Conservation (phyloP, 2,888 invertebrate genomes). For the Microdon myrmicae region DNA sequence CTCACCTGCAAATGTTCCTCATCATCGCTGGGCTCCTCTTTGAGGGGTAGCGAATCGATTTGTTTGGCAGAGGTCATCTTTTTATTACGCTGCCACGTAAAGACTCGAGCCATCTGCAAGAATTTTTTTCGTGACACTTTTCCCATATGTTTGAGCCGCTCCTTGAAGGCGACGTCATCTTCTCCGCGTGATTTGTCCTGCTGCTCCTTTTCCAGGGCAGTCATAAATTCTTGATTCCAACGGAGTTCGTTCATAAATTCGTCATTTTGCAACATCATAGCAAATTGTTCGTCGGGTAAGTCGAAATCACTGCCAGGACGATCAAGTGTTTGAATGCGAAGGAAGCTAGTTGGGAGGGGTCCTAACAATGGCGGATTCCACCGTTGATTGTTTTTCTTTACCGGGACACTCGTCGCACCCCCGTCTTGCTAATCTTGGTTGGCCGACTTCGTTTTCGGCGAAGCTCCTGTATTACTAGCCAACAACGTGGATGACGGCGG, state of each 20-base stretch:
- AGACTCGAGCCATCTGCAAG: constrained; percentile 80
- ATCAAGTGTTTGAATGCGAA: constrained; percentile 68
- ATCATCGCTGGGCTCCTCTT: constrained; percentile 74
- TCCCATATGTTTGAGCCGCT: constrained; percentile 83
- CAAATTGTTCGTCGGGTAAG: constrained; percentile 87
- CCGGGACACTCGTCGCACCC: constrained; percentile 58
- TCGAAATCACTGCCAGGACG: constrained; percentile 68
- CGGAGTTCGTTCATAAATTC: constrained; percentile 89
- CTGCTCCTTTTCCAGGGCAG: constrained; percentile 81
- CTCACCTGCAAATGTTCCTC: constrained; percentile 67
- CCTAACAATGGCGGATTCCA: constrained; percentile 86
- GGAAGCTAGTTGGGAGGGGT: constrained; percentile 81
- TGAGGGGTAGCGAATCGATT: constrained; percentile 71
- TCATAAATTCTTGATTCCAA: constrained; percentile 88
- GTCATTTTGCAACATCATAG: constrained; percentile 87
- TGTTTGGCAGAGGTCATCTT: constrained; percentile 66
- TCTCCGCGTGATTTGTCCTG: constrained; percentile 70
- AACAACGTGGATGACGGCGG: constrained; percentile 55
- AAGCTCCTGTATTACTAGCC: constrained; percentile 62
- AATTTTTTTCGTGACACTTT: constrained; percentile 86
- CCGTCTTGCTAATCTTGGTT: constrained; percentile 49
- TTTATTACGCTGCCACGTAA: constrained; percentile 75
- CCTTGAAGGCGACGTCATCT: constrained; percentile 77
- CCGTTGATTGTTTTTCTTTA: constrained; percentile 55
- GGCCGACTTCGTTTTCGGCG: constrained; percentile 62